Evolutionary conservation across 2,113 vertebrate genomes (phyloP), one percentile per base, ranked within the genome.

Genomic region (Sterna hirundo): DNA sequence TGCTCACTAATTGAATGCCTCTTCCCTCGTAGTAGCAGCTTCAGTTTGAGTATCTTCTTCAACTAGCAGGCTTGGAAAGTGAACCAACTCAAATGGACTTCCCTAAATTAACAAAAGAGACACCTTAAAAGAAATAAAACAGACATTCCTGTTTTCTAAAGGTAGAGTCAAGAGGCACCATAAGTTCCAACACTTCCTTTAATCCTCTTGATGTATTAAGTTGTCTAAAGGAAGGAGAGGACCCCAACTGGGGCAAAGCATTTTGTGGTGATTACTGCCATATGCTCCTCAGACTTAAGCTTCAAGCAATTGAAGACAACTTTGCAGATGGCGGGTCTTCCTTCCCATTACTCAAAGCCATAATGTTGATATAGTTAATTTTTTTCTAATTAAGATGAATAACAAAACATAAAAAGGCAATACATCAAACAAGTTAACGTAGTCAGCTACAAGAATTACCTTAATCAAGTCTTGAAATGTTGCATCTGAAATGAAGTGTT

Each of bases 361-460:
- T 61, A 55, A 61, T 20, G 30, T 80, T 93, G 66, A 69, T 74
- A 26, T 9, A 77, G 54, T 76, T 72, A 88, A 65, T 30, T 68
- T 27, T 93, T 82, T 85, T 51, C 82, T 57, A 97, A 86, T 92
- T 96, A 91, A 84, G 58, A 85, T 54, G 36, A 90, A 85, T 76
- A 91, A 87, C 12, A 49, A 54, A 88, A 66, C n/a, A 61, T 88
- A 84, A 71, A 36, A 83, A 66, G 72, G 18, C 49, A 79, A 83
- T 93, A 90, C 51, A 89, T 34, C 94, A 94, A 93, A 58, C 29
- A n/a, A 86, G 54, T 27, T 81, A 90, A 94, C 52, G 47, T 11
- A 94, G 52, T 65, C 77, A 72, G 65, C 44, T 77, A 44, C 57
- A 85, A 72, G 52, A 81, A 91, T 83, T 94, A 88, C 47, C 32